phyloP scores from a whole-genome alignment of 1,140 invertebrate genomes.

The Calephelis nemesis region DNA sequence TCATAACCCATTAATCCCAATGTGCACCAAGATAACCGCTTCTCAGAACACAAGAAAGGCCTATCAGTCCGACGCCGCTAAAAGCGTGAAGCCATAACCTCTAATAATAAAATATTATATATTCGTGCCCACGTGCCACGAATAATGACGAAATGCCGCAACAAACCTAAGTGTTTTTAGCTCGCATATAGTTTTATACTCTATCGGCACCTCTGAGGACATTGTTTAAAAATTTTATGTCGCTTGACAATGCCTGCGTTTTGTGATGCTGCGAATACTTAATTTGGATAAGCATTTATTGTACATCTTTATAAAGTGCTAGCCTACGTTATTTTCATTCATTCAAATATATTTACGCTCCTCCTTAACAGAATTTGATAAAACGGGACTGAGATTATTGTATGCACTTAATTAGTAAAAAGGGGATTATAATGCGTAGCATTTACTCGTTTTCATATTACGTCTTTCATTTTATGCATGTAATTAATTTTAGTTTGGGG shows the following conservation, averaged over 20 bases:
- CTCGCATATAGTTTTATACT: conserved; percentile 49
- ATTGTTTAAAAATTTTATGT: conserved; percentile 11
- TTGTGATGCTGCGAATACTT: not conserved
- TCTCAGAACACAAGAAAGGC: conserved; percentile 69
- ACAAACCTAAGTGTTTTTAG: conserved; percentile 65
- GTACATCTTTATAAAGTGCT: not conserved
- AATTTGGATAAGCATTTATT: conserved; percentile 3
- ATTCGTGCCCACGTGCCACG: conserved; percentile 72
- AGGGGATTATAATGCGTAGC: too few relatives aligned
- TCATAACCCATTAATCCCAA: conserved; percentile 11
- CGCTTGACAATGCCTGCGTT: not conserved
- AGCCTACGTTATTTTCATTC: not conserved
- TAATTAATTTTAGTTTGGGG: too few relatives aligned
- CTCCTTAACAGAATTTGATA: too few relatives aligned
- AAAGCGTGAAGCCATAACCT: conserved; percentile 72
- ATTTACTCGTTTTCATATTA: too few relatives aligned
- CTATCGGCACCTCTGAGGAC: conserved; percentile 50
- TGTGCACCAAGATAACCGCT: conserved; percentile 47
- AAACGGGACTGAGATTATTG: too few relatives aligned
- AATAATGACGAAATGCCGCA: conserved; percentile 66
- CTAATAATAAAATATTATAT: conserved; percentile 76
- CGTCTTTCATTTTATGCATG: too few relatives aligned
- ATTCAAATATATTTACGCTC: too few relatives aligned
- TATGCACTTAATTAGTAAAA: too few relatives aligned
- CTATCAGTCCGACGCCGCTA: conserved; percentile 62